Percentiles rank a stretch among this genome's conserved stretches.
phyloP scores from a whole-genome alignment of 2,797 vertebrate species.

The Chiloscyllium punctatum region DNA sequence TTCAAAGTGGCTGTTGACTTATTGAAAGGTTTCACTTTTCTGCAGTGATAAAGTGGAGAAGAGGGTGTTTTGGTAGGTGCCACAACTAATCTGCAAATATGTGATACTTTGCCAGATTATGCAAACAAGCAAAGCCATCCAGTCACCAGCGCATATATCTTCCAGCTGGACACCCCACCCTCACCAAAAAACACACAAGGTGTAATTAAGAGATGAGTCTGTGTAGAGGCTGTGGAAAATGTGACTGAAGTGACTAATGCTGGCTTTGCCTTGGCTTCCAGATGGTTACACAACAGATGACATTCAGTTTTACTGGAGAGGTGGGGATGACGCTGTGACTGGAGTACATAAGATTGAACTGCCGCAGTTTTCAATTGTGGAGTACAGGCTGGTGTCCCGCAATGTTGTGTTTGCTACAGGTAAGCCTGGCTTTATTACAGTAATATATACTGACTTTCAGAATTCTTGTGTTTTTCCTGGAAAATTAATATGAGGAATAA shows the following conservation, averaged over 20 bases:
- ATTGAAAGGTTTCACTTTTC: background rate
- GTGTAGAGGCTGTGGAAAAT: background rate
- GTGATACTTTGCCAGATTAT: background rate
- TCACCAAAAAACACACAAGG: background rate
- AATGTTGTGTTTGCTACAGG: slow-evolving; percentile 98
- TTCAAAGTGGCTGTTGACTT: background rate
- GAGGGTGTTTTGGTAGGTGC: background rate
- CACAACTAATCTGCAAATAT: background rate
- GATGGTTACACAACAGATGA: slow-evolving; percentile 97
- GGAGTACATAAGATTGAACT: slow-evolving; percentile 90
- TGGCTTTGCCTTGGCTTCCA: slow-evolving; percentile 48
- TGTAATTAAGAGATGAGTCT: background rate
- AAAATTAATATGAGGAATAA: background rate
- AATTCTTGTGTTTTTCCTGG: background rate
- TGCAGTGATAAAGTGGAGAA: background rate
- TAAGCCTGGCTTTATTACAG: slow-evolving; percentile 47
- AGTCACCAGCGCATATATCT: background rate
- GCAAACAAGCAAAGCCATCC: background rate
- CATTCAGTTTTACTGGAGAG: slow-evolving; percentile 96
- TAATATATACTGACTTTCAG: slow-evolving; percentile 38
- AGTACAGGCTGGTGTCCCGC: slow-evolving; percentile 89
- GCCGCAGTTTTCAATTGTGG: slow-evolving; percentile 93
- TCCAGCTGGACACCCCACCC: background rate
- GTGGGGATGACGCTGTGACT: slow-evolving; percentile 83
- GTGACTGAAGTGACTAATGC: background rate